These are phyloP conservation scores for Standfussiana lucernea DNA, from an alignment of 2,888 invertebrate genomes.

Conservation along the genomic window DNA sequence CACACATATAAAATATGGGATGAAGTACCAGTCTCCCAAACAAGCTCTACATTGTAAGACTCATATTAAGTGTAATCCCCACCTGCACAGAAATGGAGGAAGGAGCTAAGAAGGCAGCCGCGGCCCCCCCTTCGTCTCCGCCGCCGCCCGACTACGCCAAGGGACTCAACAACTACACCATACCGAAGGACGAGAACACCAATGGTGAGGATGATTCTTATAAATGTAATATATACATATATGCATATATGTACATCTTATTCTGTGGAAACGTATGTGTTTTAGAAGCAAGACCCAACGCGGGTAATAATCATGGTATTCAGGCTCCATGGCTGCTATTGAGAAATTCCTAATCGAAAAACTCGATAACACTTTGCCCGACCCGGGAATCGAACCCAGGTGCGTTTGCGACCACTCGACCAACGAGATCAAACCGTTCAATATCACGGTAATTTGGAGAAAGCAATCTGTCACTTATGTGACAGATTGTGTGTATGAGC, in stretches of 20 bases:
- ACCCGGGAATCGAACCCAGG: too few relatives aligned
- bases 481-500: too few relatives aligned
- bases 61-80: not conserved
- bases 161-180: slow-evolving; percentile 79
- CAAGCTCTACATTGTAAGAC: not conserved
- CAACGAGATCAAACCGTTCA: too few relatives aligned
- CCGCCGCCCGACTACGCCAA: slow-evolving; percentile 85
- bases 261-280: not conserved
- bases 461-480: too few relatives aligned
- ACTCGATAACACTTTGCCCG: too few relatives aligned
- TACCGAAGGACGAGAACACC: slow-evolving; percentile 81
- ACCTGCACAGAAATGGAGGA: slow-evolving; percentile 84
- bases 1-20: too few relatives aligned
- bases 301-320: too few relatives aligned
- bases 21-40: not conserved
- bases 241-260: too few relatives aligned
- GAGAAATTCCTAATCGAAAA: too few relatives aligned
- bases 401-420: too few relatives aligned
- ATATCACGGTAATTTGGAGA: too few relatives aligned
- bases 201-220: slow-evolving; percentile 53
- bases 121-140: slow-evolving; percentile 82
- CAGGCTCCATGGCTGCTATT: too few relatives aligned
- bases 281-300: not conserved
- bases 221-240: not conserved
- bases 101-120: slow-evolving; percentile 84